Percentiles rank a stretch among this genome's conserved stretches.
Evolutionary conservation across 2,888 invertebrate genomes (phyloP).

Genomic region (Dasysyrphus albostriatus): DNA sequence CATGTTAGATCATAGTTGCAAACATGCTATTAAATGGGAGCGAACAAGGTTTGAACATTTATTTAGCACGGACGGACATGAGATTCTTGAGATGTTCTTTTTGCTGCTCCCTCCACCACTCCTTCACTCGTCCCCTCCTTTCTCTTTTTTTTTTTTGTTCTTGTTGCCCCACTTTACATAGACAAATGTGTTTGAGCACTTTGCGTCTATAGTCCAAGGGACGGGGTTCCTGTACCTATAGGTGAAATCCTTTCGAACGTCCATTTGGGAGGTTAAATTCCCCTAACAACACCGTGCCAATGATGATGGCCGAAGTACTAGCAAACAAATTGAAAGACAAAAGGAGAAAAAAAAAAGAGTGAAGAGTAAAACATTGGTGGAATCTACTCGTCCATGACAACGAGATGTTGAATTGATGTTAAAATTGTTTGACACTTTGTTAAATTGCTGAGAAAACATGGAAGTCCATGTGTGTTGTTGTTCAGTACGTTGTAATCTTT

Average conservation of each 20-base stretch:
- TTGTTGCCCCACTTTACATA: constrained; percentile 61
- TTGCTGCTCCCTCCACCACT: background rate
- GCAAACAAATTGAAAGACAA: constrained; percentile 54
- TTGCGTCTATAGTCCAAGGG: constrained; percentile 49
- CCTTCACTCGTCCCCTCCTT: constrained; percentile 18
- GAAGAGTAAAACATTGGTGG: constrained; percentile 35
- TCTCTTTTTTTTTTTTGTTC: constrained; percentile 22
- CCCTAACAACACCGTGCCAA: constrained; percentile 2
- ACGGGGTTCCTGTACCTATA: constrained; percentile 56
- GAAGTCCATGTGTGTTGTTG: constrained; percentile 72
- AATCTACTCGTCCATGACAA: constrained; percentile 69
- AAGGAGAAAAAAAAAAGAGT: constrained; percentile 19
- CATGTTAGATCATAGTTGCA: constrained; percentile 76
- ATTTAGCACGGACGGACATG: constrained; percentile 76
- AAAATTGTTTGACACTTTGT: constrained; percentile 76
- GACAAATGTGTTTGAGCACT: constrained; percentile 69
- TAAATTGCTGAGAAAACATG: constrained; percentile 76
- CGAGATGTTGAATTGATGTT: constrained; percentile 74
- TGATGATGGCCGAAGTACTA: constrained; percentile 18
- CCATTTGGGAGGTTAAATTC: constrained; percentile 66
- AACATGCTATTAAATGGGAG: constrained; percentile 76
- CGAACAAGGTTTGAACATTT: constrained; percentile 76
- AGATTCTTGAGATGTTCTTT: constrained; percentile 74
- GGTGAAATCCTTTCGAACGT: constrained; percentile 67
- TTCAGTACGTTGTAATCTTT: constrained; percentile 72